A percentile compares a stretch with the other conserved stretches of the same genome.
phyloP scores from a whole-genome alignment of 2,113 vertebrate species.

The Rhinoptilus africanus region DNA sequence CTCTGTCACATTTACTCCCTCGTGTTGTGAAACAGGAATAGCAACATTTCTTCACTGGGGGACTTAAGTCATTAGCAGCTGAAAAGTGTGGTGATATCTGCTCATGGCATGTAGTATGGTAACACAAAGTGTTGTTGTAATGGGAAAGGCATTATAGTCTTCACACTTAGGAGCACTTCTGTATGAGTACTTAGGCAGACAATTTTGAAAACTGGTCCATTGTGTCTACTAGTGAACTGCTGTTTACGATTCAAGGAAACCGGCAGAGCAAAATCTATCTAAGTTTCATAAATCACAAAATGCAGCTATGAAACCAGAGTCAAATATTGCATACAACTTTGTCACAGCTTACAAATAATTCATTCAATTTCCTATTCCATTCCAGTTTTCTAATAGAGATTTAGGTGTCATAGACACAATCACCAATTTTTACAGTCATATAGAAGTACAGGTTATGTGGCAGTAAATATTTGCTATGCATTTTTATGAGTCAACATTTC shows the following conservation, averaged over 20 bases:
- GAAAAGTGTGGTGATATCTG: neutral
- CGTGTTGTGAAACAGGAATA: neutral
- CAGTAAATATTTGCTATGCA: neutral
- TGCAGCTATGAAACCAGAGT: neutral
- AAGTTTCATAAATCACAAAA: conserved; percentile 27
- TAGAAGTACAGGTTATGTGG: neutral
- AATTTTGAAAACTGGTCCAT: conserved; percentile 11
- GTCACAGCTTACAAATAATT: neutral
- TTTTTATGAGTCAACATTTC: neutral
- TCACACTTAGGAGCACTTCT: neutral
- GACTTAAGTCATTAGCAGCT: neutral
- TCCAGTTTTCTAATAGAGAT: neutral
- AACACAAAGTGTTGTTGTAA: neutral
- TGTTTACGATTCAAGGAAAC: conserved; percentile 19
- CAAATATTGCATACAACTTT: neutral
- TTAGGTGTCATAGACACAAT: neutral
- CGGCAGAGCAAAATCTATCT: neutral
- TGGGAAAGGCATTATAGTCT: neutral
- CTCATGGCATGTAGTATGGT: neutral
- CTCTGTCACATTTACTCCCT: neutral
- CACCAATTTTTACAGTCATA: neutral
- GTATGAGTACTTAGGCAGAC: neutral
- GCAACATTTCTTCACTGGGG: neutral
- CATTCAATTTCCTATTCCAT: neutral
- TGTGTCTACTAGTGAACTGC: neutral